Evolutionary conservation across 2,113 vertebrate species (phyloP).

Genomic region (Eleginops maclovinus): DNA sequence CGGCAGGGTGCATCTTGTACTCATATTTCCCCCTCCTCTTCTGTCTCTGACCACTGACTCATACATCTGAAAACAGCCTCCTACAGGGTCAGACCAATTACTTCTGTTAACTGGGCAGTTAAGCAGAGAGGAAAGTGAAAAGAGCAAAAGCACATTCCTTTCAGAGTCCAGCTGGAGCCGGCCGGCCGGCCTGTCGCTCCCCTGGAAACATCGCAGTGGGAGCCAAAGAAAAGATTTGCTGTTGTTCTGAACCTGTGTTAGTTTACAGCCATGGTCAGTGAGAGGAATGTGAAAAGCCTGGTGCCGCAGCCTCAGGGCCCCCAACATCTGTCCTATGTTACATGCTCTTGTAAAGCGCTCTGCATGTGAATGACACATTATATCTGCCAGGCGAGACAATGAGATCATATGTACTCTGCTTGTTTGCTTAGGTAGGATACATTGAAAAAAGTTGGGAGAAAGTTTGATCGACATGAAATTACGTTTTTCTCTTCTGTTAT

Average conservation of each 20-base stretch:
- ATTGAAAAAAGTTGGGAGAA: not conserved
- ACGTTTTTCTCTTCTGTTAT: not conserved
- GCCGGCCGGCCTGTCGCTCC: constrained; percentile 24
- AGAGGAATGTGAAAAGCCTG: constrained; percentile 73
- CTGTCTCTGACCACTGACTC: constrained; percentile 42
- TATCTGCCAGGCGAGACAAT: constrained; percentile 13
- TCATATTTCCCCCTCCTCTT: constrained; percentile 17
- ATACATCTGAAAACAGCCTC: constrained; percentile 57
- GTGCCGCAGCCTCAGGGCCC: constrained; percentile 52
- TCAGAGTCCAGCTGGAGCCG: constrained; percentile 56
- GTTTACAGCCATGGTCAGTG: constrained; percentile 65
- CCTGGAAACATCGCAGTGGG: constrained; percentile 38
- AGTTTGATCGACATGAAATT: not conserved
- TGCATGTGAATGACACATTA: constrained; percentile 39
- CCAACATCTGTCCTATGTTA: constrained; percentile 73
- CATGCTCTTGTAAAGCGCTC: constrained; percentile 42
- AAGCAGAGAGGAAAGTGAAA: constrained; percentile 58
- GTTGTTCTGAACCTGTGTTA: constrained; percentile 53
- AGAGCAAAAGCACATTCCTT: constrained; percentile 52
- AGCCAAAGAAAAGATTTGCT: constrained; percentile 60
- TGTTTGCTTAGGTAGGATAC: not conserved
- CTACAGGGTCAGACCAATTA: constrained; percentile 62
- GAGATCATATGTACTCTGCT: not conserved
- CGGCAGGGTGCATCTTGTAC: constrained; percentile 25
- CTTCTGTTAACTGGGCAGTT: constrained; percentile 63